Percentiles rank a stretch among this genome's conserved stretches.
These are phyloP conservation scores for Rhagonycha lutea DNA, from an alignment of 2,888 invertebrate genomes.

Conservation along the genomic window DNA sequence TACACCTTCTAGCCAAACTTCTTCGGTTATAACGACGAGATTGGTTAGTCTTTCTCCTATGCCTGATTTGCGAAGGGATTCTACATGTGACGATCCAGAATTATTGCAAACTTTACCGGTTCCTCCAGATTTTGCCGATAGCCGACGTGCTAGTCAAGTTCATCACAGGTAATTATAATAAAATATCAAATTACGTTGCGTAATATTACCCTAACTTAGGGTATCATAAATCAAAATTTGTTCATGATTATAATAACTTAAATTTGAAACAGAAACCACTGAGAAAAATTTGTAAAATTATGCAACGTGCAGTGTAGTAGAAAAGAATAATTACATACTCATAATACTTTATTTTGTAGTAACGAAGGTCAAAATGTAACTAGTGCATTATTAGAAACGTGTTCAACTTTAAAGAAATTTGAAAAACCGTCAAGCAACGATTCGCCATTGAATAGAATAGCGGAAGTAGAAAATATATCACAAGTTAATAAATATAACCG, in stretches of 20 bases:
- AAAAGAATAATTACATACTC: not conserved
- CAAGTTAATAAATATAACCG: constrained; percentile 51
- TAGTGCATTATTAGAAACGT: constrained; percentile 40
- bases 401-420: constrained; percentile 45
- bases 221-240: not conserved
- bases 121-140: constrained; percentile 83
- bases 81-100: constrained; percentile 60
- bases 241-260: not conserved
- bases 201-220: not conserved
- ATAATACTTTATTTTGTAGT: constrained; percentile 16
- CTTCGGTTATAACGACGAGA: constrained; percentile 52
- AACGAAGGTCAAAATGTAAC: constrained; percentile 24
- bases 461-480: constrained; percentile 21
- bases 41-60: constrained; percentile 69
- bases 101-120: constrained; percentile 66
- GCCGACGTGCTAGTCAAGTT: constrained; percentile 67
- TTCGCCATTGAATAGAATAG: constrained; percentile 33
- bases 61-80: constrained; percentile 67
- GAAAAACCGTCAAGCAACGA: constrained; percentile 40
- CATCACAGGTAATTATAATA: constrained; percentile 32
- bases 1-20: constrained; percentile 55
- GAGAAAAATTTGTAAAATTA: not conserved
- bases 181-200: not conserved
- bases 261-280: too few species aligned
- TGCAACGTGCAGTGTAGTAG: not conserved